phyloP scores from a whole-genome alignment of 2,113 vertebrate genomes.

The Rhinogobius similis region DNA sequence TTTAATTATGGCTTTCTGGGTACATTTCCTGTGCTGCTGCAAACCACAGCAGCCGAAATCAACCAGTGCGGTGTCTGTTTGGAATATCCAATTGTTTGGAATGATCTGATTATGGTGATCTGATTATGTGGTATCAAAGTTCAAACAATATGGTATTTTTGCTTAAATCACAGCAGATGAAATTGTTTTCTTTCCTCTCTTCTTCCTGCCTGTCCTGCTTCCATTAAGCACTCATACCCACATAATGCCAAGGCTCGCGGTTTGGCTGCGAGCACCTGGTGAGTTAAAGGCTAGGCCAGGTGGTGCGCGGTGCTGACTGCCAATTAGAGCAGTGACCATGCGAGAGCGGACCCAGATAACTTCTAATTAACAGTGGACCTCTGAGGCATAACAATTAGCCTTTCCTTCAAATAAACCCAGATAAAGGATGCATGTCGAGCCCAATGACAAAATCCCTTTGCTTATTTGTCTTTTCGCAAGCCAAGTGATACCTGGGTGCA shows the following conservation, averaged over 20 bases:
- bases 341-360: conserved; percentile 58
- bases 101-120: neutral
- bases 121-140: neutral
- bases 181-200: neutral
- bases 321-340: conserved; percentile 69
- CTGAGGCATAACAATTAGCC: conserved; percentile 65
- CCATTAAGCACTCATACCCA: conserved; percentile 25
- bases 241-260: conserved; percentile 36
- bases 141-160: neutral
- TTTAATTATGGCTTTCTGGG: conserved; percentile 3
- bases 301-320: conserved; percentile 63
- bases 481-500: conserved; percentile 9
- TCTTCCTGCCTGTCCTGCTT: conserved; percentile 16
- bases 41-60: conserved; percentile 1
- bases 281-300: conserved; percentile 68
- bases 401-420: conserved; percentile 51
- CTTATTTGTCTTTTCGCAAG: neutral
- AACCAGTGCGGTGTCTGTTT: neutral
- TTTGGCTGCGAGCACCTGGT: conserved; percentile 59
- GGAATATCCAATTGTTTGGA: neutral
- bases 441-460: conserved; percentile 21
- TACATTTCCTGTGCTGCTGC: conserved; percentile 8
- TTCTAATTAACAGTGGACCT: conserved; percentile 68
- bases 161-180: neutral
- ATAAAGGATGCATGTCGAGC: conserved; percentile 23